Evolutionary conservation across 2,888 invertebrate species (phyloP), one percentile per base, ranked within the genome.

Genomic region (Caenorhabditis virilis): DNA sequence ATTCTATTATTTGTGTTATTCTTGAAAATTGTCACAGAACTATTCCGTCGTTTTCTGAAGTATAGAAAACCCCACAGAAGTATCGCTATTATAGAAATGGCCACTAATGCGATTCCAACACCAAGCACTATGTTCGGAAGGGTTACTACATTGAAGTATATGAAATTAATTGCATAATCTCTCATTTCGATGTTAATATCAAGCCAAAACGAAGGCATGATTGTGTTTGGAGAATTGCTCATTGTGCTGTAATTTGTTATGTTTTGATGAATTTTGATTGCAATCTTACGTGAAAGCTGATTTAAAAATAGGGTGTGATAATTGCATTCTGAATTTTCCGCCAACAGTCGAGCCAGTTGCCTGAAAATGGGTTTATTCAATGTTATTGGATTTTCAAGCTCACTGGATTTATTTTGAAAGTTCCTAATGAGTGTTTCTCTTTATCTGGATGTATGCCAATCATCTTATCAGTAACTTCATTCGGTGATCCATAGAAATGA

Each of bases 401-500:
- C n/a, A 70, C 72, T 27, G 77, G 77, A 36, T 78, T 72, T 15
- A 78, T 76, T 22, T 69, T 61, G 47, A 76, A 78, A 5, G 50
- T 53, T 46, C 73, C 77, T 3, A 70, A 64, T 18, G 61, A 39
- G 55, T 78, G 77, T 5, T 49, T 35, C 1, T 64, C 42, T 9
- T 49, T 38, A 33, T 65, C 49, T 5, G 76, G 76, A 2, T 57
- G 20, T 9, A 78, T 48, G 13, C 78, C 78, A 41, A 57, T 48
- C 48, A 74, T 54, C 1, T 62, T 48, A 22, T 65, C 54, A 13
- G 25, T 41, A 18, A 63, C 74, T 33, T 60, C 65, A 23, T 50
- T n/a, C 5, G 78, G 76, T n/a, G 79, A 57, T 51, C 70, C 64
- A 25, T 69, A 62, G 47, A 79, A 79, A 47, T 79, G 79, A 3